Conservation (phyloP, 2,888 invertebrate genomes). For the Tetrapedia diversipes region DNA sequence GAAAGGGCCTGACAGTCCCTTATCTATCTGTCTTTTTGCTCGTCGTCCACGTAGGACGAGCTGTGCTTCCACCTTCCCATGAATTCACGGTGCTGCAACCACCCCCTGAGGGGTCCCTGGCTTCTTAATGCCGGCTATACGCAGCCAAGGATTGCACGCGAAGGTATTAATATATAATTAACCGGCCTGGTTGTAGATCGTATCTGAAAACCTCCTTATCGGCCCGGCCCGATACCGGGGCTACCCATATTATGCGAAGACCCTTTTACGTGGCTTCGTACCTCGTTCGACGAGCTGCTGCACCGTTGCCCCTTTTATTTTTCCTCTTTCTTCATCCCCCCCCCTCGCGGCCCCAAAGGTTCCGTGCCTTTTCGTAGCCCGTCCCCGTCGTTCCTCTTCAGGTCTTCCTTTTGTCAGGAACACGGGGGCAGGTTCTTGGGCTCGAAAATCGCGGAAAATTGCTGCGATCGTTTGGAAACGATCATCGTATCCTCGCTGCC, state of each 20-base stretch:
- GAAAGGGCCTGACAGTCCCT: not conserved
- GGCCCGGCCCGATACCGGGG: constrained; percentile 71
- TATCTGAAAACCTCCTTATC: constrained; percentile 79
- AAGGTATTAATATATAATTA: constrained; percentile 82
- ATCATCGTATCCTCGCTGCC: too few relatives aligned
- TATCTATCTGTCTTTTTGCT: constrained; percentile 38
- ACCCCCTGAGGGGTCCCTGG: constrained; percentile 54
- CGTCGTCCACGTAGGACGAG: constrained; percentile 27
- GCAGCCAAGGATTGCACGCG: constrained; percentile 77
- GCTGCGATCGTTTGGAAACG: not conserved
- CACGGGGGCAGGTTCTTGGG: constrained; percentile 23
- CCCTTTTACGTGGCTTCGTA: constrained; percentile 66
- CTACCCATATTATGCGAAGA: constrained; percentile 71
- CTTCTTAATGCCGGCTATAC: constrained; percentile 65
- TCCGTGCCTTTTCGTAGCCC: constrained; percentile 27
- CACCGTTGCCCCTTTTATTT: constrained; percentile 45
- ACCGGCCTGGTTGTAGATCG: constrained; percentile 78
- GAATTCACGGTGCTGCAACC: constrained; percentile 52
- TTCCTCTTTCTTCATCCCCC: constrained; percentile 19
- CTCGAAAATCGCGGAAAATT: constrained; percentile 49
- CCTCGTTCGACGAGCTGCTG: constrained; percentile 65
- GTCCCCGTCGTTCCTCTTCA: constrained; percentile 11
- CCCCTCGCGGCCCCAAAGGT: not conserved
- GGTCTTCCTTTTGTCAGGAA: constrained; percentile 5
- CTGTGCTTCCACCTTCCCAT: constrained; percentile 50